Percentiles rank a stretch among this genome's conserved stretches.
Evolutionary conservation across 2,888 invertebrate species (phyloP).

Genomic region (Neoitamus cyanurus): DNA sequence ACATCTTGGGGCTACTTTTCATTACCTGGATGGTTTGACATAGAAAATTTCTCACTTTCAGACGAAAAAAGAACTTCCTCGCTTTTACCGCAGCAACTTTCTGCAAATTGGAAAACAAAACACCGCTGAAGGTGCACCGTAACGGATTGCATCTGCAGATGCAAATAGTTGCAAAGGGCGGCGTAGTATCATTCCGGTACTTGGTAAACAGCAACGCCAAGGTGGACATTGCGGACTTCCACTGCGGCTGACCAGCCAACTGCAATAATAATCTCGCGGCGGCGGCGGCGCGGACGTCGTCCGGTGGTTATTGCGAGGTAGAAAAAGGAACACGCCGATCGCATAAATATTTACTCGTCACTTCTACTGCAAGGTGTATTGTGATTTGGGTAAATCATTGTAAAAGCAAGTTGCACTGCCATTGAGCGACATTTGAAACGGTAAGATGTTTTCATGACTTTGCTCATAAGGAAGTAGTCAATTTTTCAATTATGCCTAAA

Average conservation of each 20-base stretch:
- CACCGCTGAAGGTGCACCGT: conserved; percentile 26
- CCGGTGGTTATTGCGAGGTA: neutral
- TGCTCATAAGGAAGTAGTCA: too few relatives aligned
- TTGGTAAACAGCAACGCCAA: conserved; percentile 16
- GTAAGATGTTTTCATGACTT: too few relatives aligned
- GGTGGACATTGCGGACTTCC: conserved; percentile 17
- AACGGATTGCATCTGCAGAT: conserved; percentile 26
- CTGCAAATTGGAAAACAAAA: conserved; percentile 41
- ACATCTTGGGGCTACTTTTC: conserved; percentile 4
- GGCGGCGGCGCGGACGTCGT: neutral
- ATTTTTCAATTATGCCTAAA: too few relatives aligned
- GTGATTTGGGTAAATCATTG: neutral
- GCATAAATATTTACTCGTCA: neutral
- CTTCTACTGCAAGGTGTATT: neutral
- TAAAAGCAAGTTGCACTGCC: too few relatives aligned
- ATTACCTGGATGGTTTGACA: conserved; percentile 30
- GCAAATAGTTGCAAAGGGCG: conserved; percentile 38
- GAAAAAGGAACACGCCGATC: neutral
- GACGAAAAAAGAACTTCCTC: neutral
- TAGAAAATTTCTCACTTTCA: conserved; percentile 40
- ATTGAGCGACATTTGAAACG: too few relatives aligned
- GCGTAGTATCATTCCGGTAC: neutral
- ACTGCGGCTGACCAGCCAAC: neutral
- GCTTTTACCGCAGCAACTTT: neutral
- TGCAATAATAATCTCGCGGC: neutral